A percentile compares a stretch with the other conserved stretches of the same genome.
phyloP scores from a whole-genome alignment of 2,113 vertebrate genomes.

The Arvicanthis niloticus region DNA sequence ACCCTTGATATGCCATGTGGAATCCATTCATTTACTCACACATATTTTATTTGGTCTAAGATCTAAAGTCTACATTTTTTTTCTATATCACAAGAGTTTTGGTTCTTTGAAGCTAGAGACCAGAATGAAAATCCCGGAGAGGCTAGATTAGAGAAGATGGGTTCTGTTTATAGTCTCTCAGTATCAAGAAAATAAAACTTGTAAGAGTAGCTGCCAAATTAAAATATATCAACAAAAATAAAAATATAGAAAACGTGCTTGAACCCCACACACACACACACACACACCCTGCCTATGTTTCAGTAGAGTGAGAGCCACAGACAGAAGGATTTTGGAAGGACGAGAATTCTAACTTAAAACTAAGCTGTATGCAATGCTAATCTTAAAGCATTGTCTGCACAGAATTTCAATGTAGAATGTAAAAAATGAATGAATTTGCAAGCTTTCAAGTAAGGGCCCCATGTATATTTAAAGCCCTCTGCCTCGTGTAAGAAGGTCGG shows the following conservation, averaged over 20 bases:
- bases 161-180: background rate
- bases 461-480: conserved; percentile 68
- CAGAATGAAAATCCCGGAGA: background rate
- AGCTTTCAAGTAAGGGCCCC: conserved; percentile 46
- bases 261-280: background rate
- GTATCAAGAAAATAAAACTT: background rate
- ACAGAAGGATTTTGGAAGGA: background rate
- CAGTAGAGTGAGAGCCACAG: background rate
- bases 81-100: background rate
- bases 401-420: conserved; percentile 46
- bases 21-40: conserved; percentile 47
- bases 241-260: background rate
- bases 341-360: conserved; percentile 25
- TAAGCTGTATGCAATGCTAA: conserved; percentile 27
- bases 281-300: background rate
- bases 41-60: background rate
- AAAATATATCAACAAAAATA: background rate
- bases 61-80: background rate
- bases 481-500: conserved; percentile 51
- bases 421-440: conserved; percentile 17
- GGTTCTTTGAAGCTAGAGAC: conserved; percentile 16
- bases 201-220: background rate
- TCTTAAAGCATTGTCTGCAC: background rate
- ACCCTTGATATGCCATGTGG: background rate
- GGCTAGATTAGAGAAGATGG: background rate